These are phyloP conservation scores for Crossocerus cetratus DNA, from an alignment of 2,888 invertebrate species.

Conservation along the genomic window DNA sequence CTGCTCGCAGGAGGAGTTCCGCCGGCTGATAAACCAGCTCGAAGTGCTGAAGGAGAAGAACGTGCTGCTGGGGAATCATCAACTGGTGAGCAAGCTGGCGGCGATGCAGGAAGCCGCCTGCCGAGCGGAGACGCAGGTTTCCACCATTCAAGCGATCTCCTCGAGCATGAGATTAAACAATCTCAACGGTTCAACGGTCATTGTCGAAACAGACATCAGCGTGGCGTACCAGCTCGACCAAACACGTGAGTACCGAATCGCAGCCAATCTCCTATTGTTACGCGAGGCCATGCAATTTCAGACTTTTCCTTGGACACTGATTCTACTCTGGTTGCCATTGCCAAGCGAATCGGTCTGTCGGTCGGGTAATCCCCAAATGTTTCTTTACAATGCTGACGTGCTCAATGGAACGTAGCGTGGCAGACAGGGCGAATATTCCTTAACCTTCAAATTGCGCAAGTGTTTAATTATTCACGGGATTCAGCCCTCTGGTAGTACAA, in stretches of 20 bases:
- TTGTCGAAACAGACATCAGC: slow-evolving; percentile 58
- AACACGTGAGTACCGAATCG: slow-evolving; percentile 55
- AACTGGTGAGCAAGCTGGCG: slow-evolving; percentile 85
- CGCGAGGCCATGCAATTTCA: too few relatives aligned
- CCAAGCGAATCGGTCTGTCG: too few relatives aligned
- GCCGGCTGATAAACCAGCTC: slow-evolving; percentile 87
- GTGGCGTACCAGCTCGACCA: slow-evolving; percentile 25
- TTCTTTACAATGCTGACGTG: too few relatives aligned
- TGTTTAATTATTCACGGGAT: too few relatives aligned
- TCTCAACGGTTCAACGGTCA: slow-evolving; percentile 67
- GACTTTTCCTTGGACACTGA: too few relatives aligned
- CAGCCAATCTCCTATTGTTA: too few relatives aligned
- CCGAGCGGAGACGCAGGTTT: slow-evolving; percentile 79
- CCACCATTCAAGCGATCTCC: slow-evolving; percentile 73
- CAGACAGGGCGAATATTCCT: too few relatives aligned
- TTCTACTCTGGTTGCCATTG: too few relatives aligned
- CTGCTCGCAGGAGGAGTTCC: slow-evolving; percentile 87
- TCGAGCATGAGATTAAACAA: slow-evolving; percentile 72
- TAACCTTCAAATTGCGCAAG: too few relatives aligned
- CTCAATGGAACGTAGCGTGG: too few relatives aligned
- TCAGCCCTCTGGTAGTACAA: too few relatives aligned
- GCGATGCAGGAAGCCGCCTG: slow-evolving; percentile 90
- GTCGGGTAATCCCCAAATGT: too few relatives aligned
- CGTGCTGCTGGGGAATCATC: slow-evolving; percentile 85
- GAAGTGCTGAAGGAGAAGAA: slow-evolving; percentile 89